These are phyloP conservation scores for Hypocryptadius cinnamomeus DNA, from an alignment of 2,113 vertebrate genomes.

Conservation along the genomic window DNA sequence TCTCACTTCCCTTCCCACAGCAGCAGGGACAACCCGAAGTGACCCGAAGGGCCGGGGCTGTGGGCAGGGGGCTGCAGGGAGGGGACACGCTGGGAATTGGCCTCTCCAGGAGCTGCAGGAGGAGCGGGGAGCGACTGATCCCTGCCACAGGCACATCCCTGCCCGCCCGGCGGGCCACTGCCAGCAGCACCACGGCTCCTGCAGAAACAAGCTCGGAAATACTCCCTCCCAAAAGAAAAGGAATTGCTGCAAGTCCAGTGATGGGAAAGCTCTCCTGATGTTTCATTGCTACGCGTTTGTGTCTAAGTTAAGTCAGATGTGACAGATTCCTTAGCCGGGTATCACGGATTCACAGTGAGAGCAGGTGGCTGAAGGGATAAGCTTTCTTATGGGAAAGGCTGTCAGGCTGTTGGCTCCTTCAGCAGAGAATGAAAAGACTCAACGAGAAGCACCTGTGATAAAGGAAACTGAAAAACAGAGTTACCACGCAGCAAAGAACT, in stretches of 20 bases:
- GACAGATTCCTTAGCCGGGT: neutral
- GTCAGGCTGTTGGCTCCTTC: neutral
- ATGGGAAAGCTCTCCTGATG: neutral
- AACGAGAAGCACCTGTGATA: neutral
- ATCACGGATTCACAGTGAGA: neutral
- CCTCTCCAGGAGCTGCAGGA: accelerated
- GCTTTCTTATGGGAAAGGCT: neutral
- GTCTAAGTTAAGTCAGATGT: neutral
- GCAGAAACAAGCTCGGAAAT: neutral
- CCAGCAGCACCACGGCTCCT: neutral
- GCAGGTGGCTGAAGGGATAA: neutral
- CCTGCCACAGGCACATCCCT: accelerated
- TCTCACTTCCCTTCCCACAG: neutral
- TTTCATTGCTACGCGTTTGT: neutral
- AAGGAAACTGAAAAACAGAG: neutral
- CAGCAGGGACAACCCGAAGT: accelerated
- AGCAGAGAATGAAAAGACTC: neutral
- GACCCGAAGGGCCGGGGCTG: neutral
- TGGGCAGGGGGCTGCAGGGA: neutral
- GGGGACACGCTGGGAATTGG: neutral
- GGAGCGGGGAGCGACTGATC: neutral
- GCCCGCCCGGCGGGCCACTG: accelerated
- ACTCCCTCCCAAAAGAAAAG: neutral
- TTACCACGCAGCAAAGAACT: neutral
- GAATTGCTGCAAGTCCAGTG: neutral